Percentiles rank a stretch among this genome's conserved stretches.
Evolutionary conservation across 2,888 invertebrate genomes (phyloP).

Genomic region (Synergus japonicus): DNA sequence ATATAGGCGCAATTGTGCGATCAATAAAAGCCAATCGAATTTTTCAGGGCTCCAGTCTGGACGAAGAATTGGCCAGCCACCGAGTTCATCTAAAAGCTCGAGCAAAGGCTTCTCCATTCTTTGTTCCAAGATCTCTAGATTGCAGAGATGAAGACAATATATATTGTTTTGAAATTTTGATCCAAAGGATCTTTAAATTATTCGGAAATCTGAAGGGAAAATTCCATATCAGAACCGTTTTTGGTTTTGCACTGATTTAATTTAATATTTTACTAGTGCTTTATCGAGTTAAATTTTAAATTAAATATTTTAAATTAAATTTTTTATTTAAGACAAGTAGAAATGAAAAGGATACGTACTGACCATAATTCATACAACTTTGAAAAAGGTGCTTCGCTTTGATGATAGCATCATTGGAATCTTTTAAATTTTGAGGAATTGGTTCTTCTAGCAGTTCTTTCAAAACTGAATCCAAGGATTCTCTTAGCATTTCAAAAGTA

Average conservation of each 20-base stretch:
- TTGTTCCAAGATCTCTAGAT: conserved; percentile 82
- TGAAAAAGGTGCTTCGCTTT: conserved; percentile 92
- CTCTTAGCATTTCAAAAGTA: conserved; percentile 92
- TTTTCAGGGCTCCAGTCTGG: conserved; percentile 82
- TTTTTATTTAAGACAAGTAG: background rate
- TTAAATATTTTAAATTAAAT: background rate
- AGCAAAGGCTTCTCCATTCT: conserved; percentile 86
- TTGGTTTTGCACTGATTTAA: background rate
- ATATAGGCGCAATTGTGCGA: conserved; percentile 86
- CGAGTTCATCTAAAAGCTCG: conserved; percentile 84
- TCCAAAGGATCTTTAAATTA: background rate
- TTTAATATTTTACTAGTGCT: background rate
- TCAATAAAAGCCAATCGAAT: conserved; percentile 86
- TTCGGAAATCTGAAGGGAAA: background rate
- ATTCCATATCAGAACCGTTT: background rate
- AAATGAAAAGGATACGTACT: conserved; percentile 49
- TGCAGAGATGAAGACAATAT: conserved; percentile 12
- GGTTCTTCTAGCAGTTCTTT: conserved; percentile 83
- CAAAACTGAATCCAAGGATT: conserved; percentile 86
- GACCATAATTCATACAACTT: conserved; percentile 90
- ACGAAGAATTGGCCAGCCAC: conserved; percentile 93
- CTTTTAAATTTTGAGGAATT: conserved; percentile 48
- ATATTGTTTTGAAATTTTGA: background rate
- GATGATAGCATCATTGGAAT: conserved; percentile 82
- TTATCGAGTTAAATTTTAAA: background rate